These are phyloP conservation scores for Rhodophaea formosa DNA, from an alignment of 2,888 invertebrate genomes.

Conservation along the genomic window DNA sequence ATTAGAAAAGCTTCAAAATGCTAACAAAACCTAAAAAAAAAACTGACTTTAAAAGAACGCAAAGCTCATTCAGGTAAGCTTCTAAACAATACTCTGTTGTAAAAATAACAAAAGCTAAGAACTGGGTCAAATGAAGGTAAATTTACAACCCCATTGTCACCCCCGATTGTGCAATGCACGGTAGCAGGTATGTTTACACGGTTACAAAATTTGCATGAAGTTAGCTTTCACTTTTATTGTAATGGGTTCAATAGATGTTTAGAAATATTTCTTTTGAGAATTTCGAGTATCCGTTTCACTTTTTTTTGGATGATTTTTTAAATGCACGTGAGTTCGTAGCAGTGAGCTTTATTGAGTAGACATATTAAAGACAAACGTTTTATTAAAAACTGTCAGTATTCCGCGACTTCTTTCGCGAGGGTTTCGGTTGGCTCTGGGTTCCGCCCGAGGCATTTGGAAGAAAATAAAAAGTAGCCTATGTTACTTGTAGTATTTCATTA, in stretches of 20 bases:
- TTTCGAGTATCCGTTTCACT: conserved; percentile 20
- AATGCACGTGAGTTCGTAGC: neutral
- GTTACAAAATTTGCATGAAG: conserved; percentile 61
- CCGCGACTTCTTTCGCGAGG: too few species aligned
- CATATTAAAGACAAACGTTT: too few species aligned
- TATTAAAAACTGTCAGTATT: too few species aligned
- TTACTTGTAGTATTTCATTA: too few species aligned
- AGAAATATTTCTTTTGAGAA: conserved; percentile 37
- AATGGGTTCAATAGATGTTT: conserved; percentile 45
- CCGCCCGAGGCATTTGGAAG: too few species aligned
- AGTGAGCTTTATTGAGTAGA: neutral
- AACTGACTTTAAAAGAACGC: conserved; percentile 18
- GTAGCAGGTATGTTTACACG: conserved; percentile 56
- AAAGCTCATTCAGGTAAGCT: conserved; percentile 47
- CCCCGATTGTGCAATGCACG: conserved; percentile 51
- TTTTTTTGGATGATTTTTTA: conserved; percentile 17
- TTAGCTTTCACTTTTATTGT: conserved; percentile 74
- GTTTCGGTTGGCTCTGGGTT: too few species aligned
- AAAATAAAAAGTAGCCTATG: too few species aligned
- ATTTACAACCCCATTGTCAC: conserved; percentile 66
- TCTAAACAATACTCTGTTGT: conserved; percentile 13
- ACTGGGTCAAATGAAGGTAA: conserved; percentile 53
- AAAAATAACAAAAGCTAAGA: conserved; percentile 43
- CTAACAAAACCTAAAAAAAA: neutral
- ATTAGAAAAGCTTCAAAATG: too few species aligned